Conservation (phyloP, 1,140 invertebrate genomes). For the Cydia pomonella region DNA sequence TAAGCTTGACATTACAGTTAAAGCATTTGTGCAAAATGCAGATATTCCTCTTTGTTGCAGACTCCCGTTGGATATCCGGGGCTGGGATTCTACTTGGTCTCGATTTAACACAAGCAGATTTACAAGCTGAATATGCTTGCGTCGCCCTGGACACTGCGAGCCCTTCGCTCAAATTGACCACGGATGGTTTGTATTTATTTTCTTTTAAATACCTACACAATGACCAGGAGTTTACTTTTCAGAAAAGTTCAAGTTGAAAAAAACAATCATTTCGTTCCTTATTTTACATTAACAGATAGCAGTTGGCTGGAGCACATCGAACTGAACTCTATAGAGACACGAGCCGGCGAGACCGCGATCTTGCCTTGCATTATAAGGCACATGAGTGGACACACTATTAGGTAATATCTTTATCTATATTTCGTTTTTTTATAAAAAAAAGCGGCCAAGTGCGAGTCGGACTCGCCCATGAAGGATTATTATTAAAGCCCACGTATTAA, state of each 20-base stretch:
- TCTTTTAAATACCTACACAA: neutral
- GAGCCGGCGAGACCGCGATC: slow-evolving; percentile 64
- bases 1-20: no score
- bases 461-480: no score
- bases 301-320: slow-evolving; percentile 72
- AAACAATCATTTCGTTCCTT: slow-evolving; percentile 5
- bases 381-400: slow-evolving; percentile 63
- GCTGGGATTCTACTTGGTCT: slow-evolving; percentile 64
- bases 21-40: no score
- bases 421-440: no score
- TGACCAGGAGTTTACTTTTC: neutral
- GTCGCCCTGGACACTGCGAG: slow-evolving; percentile 66
- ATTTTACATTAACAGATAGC: slow-evolving; percentile 55
- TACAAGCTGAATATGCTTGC: slow-evolving; percentile 74
- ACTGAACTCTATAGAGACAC: slow-evolving; percentile 66
- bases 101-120: slow-evolving; percentile 69
- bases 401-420: slow-evolving; percentile 48
- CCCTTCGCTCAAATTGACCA: slow-evolving; percentile 61
- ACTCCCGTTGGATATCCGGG: slow-evolving; percentile 69
- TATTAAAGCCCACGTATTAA: no score
- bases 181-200: slow-evolving; percentile 60
- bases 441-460: no score
- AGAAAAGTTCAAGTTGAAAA: neutral
- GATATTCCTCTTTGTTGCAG: slow-evolving; percentile 44
- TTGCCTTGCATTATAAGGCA: slow-evolving; percentile 69